Evolutionary conservation across 2,888 invertebrate species (phyloP), one percentile per base, ranked within the genome.

Genomic region (Tolmerus cingulatus): DNA sequence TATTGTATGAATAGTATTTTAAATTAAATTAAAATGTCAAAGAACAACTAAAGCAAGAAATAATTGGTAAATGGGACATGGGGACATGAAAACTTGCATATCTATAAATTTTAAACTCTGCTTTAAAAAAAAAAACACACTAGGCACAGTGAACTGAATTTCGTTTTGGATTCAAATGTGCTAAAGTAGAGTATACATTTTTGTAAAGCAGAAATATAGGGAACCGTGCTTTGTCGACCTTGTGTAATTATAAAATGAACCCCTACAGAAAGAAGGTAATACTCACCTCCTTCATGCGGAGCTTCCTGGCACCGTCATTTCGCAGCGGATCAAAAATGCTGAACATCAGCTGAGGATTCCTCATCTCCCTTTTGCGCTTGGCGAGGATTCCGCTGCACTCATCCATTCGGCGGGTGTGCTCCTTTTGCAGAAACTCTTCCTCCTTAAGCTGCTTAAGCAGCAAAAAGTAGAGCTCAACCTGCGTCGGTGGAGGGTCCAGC

Each of bases 381-480:
- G 93, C 91, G 23, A 95, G 90, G 79, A 95, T 94, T 19, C 91
- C 90, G 1, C 90, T 89, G 5, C 95, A 89, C 76, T 93, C 92
- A 1, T 91, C 90, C 9, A 90, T 88, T 12, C 90, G 89, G 43
- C 93, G 93, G 88, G 94, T 92, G 37, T 95, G 94, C 87, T 94
- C 93, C 74, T 94, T 94, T 87, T 94, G 92, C 0, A 94, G 93
- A 1, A 91, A 91, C 87, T 95, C 94, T 90, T 97, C 96, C 86
- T 93, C 93, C 1, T 93, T 93, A 87, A 97, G 92, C 90, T 95
- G 95, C 1, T 94, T 92, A 88, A 95, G 93, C 0, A 96, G 92
- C 0, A 95, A 91, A 88, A 94, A 93, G 91, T 95, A 96, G 1
- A 96, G 90, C 89, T 95, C 93, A 2, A 96, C 91, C n/a, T 94